A percentile compares a stretch with the other conserved stretches of the same genome.
phyloP scores from a whole-genome alignment of 2,113 vertebrate species.

The Larimichthys crocea region DNA sequence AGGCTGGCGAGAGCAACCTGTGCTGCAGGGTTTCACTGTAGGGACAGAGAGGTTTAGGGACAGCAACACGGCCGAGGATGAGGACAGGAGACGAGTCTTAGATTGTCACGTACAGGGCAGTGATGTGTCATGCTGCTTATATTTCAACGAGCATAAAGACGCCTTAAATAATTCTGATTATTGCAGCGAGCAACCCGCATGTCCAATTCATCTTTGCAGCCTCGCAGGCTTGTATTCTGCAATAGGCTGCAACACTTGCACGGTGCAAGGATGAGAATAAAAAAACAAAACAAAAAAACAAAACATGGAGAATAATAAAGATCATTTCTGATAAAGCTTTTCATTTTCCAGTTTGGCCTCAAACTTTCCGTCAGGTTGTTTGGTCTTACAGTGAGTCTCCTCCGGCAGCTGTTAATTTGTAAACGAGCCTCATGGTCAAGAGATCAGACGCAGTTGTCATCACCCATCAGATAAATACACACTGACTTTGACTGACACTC shows the following conservation, averaged over 20 bases:
- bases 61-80: slow-evolving; percentile 10
- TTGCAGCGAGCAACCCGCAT: neutral
- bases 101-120: slow-evolving; percentile 49
- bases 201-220: slow-evolving; percentile 26
- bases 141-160: slow-evolving; percentile 1
- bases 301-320: too few species aligned
- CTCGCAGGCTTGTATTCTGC: neutral
- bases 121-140: slow-evolving; percentile 43
- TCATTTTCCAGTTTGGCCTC: slow-evolving; percentile 18
- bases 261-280: neutral
- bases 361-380: slow-evolving; percentile 22
- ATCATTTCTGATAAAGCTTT: neutral
- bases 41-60: slow-evolving; percentile 11
- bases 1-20: slow-evolving; percentile 47
- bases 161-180: slow-evolving; percentile 2
- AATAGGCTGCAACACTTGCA: neutral
- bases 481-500: slow-evolving; percentile 61
- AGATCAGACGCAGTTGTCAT: slow-evolving; percentile 79
- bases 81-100: slow-evolving; percentile 21
- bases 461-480: slow-evolving; percentile 61
- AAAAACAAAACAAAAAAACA: too few species aligned
- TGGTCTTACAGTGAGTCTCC: slow-evolving; percentile 8
- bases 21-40: slow-evolving; percentile 37
- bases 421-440: slow-evolving; percentile 65
- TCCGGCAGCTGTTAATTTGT: slow-evolving; percentile 70